A percentile compares a stretch with the other conserved stretches of the same genome.
Evolutionary conservation across 1,140 invertebrate genomes (phyloP).

Genomic region (Diachasmimorpha longicaudata): DNA sequence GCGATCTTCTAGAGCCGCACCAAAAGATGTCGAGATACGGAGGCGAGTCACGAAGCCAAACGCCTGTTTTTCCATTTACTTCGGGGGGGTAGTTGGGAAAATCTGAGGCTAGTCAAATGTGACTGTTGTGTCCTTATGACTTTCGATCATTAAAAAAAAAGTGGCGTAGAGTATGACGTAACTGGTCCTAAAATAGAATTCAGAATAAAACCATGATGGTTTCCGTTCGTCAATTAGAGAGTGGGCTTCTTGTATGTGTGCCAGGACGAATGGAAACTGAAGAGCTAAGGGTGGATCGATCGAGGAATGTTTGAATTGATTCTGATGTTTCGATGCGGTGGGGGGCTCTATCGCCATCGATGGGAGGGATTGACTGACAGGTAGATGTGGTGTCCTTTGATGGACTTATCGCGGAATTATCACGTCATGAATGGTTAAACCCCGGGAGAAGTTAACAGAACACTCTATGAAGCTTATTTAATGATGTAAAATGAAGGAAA

Average conservation of each 20-base stretch:
- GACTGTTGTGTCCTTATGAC: neutral
- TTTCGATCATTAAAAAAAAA: neutral
- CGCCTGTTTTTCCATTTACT: slow-evolving; percentile 31
- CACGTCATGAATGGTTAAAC: neutral
- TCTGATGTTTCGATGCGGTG: neutral
- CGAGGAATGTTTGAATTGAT: slow-evolving; percentile 13
- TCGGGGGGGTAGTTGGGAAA: slow-evolving; percentile 26
- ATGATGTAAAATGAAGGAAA: too few relatives aligned
- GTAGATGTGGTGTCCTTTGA: slow-evolving; percentile 11
- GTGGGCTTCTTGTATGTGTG: neutral
- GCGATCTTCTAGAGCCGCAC: slow-evolving; percentile 50
- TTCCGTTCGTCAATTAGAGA: neutral
- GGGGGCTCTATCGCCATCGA: neutral
- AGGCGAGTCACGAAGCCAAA: slow-evolving; percentile 50
- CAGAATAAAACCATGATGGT: neutral
- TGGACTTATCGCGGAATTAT: neutral
- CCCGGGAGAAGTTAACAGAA: neutral
- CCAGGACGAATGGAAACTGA: too few relatives aligned
- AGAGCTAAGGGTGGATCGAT: neutral
- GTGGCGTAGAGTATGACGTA: neutral
- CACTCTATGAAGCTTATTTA: too few relatives aligned
- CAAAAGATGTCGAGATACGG: slow-evolving; percentile 54
- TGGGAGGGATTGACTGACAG: neutral
- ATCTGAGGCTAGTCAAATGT: slow-evolving; percentile 28
- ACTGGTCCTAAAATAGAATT: too few relatives aligned